These are phyloP conservation scores for Patella ulyssiponensis DNA, from an alignment of 2,888 invertebrate genomes.

Conservation along the genomic window DNA sequence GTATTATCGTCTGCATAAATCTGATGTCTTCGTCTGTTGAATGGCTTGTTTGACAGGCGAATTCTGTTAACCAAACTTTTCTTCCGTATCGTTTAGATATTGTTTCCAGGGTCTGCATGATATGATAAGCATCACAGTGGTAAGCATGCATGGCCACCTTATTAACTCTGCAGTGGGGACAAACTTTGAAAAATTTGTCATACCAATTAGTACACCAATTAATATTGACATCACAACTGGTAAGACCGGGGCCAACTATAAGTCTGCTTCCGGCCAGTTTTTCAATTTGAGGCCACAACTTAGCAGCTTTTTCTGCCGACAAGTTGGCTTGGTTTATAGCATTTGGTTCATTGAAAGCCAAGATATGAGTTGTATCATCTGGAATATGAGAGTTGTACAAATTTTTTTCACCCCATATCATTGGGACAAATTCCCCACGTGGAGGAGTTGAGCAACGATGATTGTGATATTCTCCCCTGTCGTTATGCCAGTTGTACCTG, in stretches of 20 bases:
- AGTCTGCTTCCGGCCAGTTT: constrained; percentile 32
- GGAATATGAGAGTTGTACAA: constrained; percentile 19
- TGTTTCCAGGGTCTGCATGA: constrained; percentile 34
- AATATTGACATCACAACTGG: constrained; percentile 17
- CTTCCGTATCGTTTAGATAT: constrained; percentile 41
- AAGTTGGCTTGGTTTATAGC: constrained; percentile 44
- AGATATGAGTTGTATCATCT: constrained; percentile 33
- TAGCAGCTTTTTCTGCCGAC: constrained; percentile 42
- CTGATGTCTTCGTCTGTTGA: constrained; percentile 30
- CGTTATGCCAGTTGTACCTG: constrained; percentile 38
- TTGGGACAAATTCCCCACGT: constrained; percentile 40
- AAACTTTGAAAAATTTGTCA: constrained; percentile 45
- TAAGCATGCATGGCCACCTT: constrained; percentile 49
- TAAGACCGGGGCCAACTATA: constrained; percentile 42
- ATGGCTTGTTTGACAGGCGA: constrained; percentile 39
- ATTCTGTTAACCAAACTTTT: constrained; percentile 47
- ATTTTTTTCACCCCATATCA: constrained; percentile 46
- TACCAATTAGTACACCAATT: constrained; percentile 42
- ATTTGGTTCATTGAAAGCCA: constrained; percentile 55
- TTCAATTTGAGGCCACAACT: constrained; percentile 44
- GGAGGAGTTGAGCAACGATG: constrained; percentile 23
- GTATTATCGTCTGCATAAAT: constrained; percentile 40
- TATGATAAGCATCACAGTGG: constrained; percentile 38
- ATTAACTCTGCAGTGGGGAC: constrained; percentile 46
- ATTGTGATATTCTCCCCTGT: constrained; percentile 19